Evolutionary conservation across 2,113 vertebrate genomes (phyloP).

Genomic region (Hystrix brachyura): DNA sequence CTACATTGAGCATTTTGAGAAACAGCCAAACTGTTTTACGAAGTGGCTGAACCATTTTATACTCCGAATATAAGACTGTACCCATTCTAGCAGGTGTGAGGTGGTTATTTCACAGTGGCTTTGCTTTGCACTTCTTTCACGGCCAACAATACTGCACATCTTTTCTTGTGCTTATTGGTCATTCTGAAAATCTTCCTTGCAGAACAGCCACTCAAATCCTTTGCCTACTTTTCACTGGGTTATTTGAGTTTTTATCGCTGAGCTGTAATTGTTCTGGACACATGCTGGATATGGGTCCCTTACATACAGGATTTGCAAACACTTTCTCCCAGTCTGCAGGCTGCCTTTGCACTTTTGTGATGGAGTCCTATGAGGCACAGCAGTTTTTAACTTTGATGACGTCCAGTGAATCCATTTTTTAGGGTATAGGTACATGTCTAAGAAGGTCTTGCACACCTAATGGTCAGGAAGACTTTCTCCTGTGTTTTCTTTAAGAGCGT

Average conservation of each 20-base stretch:
- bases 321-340: neutral
- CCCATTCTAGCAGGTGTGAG: neutral
- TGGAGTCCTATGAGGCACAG: neutral
- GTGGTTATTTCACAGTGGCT: neutral
- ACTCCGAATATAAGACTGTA: neutral
- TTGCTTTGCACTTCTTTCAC: neutral
- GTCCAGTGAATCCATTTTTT: neutral
- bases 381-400: slow-evolving; percentile 8
- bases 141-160: neutral
- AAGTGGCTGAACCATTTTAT: neutral
- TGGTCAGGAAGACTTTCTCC: neutral
- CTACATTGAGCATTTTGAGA: neutral
- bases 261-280: neutral
- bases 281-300: neutral
- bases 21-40: neutral
- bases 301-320: neutral
- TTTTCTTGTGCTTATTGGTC: neutral
- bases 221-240: neutral
- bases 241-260: neutral
- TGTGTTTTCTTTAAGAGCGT: neutral
- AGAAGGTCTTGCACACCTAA: neutral
- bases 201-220: neutral
- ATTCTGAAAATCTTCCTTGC: neutral
- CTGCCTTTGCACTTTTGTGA: neutral
- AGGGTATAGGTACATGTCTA: neutral